Conservation (phyloP, 2,888 invertebrate genomes). For the Agrenia bidenticulata region DNA sequence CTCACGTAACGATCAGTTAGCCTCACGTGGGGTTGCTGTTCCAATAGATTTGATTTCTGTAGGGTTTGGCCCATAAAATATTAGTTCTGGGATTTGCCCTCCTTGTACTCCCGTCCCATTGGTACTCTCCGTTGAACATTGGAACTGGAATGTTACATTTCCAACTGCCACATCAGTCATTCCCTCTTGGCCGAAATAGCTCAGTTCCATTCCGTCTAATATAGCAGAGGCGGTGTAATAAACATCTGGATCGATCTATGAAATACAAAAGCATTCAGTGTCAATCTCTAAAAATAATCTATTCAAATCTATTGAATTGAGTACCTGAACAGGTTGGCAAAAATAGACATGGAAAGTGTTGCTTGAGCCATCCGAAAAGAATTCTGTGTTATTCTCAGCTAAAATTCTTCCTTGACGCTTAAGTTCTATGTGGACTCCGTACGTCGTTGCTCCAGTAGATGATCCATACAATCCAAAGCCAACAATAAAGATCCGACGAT, state of each 20-base stretch:
- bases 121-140: slow-evolving; percentile 94
- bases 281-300: background rate
- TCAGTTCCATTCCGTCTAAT: slow-evolving; percentile 87
- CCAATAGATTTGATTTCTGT: slow-evolving; percentile 11
- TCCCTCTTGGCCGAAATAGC: slow-evolving; percentile 96
- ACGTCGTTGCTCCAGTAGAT: slow-evolving; percentile 92
- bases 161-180: slow-evolving; percentile 91
- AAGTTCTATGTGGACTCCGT: slow-evolving; percentile 89
- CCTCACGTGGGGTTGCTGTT: too few species aligned
- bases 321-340: slow-evolving; percentile 66
- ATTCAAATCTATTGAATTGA: background rate
- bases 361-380: slow-evolving; percentile 94
- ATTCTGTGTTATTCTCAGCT: slow-evolving; percentile 88
- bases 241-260: slow-evolving; percentile 82
- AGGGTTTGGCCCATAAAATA: slow-evolving; percentile 85
- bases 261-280: background rate
- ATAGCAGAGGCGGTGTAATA: slow-evolving; percentile 96
- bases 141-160: slow-evolving; percentile 93
- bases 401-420: slow-evolving; percentile 84
- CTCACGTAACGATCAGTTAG: too few species aligned
- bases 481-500: slow-evolving; percentile 91
- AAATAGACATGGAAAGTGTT: slow-evolving; percentile 91
- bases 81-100: slow-evolving; percentile 94
- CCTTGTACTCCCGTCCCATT: slow-evolving; percentile 92
- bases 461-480: slow-evolving; percentile 96